Base-by-base conservation (phyloP, 2,888 invertebrate species). In the Halocaridina rubra region DNA sequence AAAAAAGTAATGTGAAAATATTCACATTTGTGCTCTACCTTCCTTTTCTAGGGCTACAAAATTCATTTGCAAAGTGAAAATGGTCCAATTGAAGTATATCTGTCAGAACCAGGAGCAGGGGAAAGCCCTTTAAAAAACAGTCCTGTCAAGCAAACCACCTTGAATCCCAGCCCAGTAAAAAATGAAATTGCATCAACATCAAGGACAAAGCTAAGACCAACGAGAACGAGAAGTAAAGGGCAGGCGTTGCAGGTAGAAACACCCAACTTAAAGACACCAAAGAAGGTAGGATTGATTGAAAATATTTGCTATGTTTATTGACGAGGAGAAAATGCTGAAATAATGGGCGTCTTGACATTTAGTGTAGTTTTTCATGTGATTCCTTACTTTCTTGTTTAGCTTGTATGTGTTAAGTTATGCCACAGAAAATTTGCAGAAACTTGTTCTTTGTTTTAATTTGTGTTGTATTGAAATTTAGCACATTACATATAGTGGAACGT, bases 71-170 rank as follows among this genome's bases (percentile, higher is more conserved):
- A 96, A 92, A 96, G 97, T 89, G 94, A 95, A 89, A 94, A 94
- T 89, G 97, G 97, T 82, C 97, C 97, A 91, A 98, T 98, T 89
- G 97, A 98, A 92, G 98, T 98, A 85, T 98, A 96, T 92, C 93
- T 98, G 88, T 98, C 86, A 19, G 86, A 86, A 64, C 81, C 86
- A 27, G 67, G 77, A 13, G 69, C 74, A 22, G 72, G 71, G 13
- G 86, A 86, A 24, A 81, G 72, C 27, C 74, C 86, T 13, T 32
- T 30, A 3, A 80, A 80, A 33, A 33, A 78, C 33, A 80, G 61
- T 39, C 59, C 75, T n/a, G 57, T 57, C 32, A 84, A 74, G 72
- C 61, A 53, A 19, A 79, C 64, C 27, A 76, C 82, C 13, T 22
- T 82, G 3, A 82, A 82, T 24, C 22, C 82, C 22, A 61, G 16